phyloP scores from a whole-genome alignment of 2,113 vertebrate genomes.

The Marmota monax region DNA sequence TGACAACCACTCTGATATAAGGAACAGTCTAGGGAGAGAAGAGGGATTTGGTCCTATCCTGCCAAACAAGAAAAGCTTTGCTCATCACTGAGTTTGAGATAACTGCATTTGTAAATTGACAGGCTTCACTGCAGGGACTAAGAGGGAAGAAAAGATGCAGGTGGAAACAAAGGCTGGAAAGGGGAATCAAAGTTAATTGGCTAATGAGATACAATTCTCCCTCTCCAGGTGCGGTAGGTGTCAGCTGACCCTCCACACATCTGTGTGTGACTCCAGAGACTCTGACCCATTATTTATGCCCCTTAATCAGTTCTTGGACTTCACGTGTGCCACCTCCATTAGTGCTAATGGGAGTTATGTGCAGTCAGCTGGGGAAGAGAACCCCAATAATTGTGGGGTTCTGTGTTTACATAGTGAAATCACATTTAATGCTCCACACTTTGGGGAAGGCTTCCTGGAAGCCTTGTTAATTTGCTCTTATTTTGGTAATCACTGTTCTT shows the following conservation, averaged over 20 bases:
- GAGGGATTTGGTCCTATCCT: neutral
- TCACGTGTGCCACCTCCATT: neutral
- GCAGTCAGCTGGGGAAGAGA: neutral
- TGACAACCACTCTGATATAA: neutral
- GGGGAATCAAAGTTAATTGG: no score
- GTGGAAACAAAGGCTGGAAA: neutral
- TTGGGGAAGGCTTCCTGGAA: slow-evolving; percentile 75
- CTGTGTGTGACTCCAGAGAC: rapidly evolving
- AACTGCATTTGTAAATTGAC: neutral
- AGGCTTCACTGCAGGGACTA: neutral
- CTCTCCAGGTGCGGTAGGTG: neutral
- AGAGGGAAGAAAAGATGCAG: neutral
- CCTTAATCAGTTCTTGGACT: neutral
- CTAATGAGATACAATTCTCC: neutral
- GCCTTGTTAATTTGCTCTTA: slow-evolving; percentile 81
- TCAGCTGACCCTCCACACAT: neutral
- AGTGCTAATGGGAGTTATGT: slow-evolving; percentile 18
- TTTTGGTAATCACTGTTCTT: slow-evolving; percentile 81
- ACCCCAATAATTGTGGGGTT: slow-evolving; percentile 54
- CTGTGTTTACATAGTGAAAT: slow-evolving; percentile 75
- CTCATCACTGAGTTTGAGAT: neutral
- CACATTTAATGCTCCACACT: slow-evolving; percentile 65
- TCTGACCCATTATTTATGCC: neutral
- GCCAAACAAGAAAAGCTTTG: neutral
- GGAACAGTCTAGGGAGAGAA: neutral